phyloP scores from a whole-genome alignment of 1,140 invertebrate genomes.

The Pemphigus obesinymphae region DNA sequence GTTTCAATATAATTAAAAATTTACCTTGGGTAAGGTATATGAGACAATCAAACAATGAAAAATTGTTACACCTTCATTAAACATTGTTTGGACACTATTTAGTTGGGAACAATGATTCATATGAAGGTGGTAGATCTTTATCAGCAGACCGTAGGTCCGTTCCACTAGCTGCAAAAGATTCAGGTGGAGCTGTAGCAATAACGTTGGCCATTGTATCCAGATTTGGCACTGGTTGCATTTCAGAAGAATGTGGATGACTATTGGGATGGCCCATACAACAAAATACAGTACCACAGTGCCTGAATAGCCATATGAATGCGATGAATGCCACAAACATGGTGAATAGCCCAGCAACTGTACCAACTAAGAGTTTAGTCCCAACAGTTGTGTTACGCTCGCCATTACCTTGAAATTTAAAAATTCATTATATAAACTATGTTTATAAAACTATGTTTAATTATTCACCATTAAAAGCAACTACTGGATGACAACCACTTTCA shows the following conservation, averaged over 20 bases:
- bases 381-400: slow-evolving; percentile 15
- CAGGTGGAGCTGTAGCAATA: slow-evolving; percentile 44
- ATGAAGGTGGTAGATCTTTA: slow-evolving; percentile 49
- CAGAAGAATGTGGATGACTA: slow-evolving; percentile 34
- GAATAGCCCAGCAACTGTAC: slow-evolving; percentile 47
- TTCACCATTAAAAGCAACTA: not conserved
- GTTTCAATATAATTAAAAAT: not conserved
- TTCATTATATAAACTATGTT: not conserved
- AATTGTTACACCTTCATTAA: slow-evolving; percentile 7
- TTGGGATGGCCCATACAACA: slow-evolving; percentile 22
- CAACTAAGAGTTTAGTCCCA: slow-evolving; percentile 28
- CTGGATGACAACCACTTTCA: slow-evolving; percentile 45
- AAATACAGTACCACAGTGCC: slow-evolving; percentile 45
- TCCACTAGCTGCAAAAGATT: not conserved
- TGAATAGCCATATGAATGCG: slow-evolving; percentile 47
- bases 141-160: slow-evolving; percentile 35
- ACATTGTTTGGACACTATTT: slow-evolving; percentile 39
- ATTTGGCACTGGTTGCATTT: slow-evolving; percentile 42
- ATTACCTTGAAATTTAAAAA: not conserved
- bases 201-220: slow-evolving; percentile 29
- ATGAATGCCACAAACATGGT: slow-evolving; percentile 49
- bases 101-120: slow-evolving; percentile 48
- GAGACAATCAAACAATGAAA: not conserved
- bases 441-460: not conserved
- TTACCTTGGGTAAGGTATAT: not conserved